Percentiles rank a stretch among this genome's conserved stretches.
Evolutionary conservation across 2,113 vertebrate species (phyloP).

Genomic region (Chloropsis hardwickii): DNA sequence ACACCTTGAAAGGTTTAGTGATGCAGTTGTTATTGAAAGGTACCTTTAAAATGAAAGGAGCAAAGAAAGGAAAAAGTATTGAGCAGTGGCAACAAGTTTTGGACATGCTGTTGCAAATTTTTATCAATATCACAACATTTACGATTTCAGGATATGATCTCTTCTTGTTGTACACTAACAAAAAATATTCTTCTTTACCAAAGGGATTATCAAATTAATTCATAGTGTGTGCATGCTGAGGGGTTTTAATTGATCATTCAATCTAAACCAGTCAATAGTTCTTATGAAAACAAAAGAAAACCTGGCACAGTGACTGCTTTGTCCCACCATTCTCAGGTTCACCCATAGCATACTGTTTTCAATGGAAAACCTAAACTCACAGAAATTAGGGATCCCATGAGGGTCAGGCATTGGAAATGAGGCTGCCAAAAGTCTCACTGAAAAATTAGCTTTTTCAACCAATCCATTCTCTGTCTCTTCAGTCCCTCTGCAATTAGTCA

Average conservation of each 20-base stretch:
- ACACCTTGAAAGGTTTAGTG: not conserved
- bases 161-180: not conserved
- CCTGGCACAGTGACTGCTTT: not conserved
- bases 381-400: not conserved
- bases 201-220: conserved; percentile 12
- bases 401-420: not conserved
- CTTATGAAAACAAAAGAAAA: not conserved
- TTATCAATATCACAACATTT: not conserved
- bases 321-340: not conserved
- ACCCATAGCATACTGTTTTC: rapidly evolving
- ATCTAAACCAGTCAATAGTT: not conserved
- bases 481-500: not conserved
- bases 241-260: not conserved
- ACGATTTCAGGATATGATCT: not conserved
- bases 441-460: not conserved
- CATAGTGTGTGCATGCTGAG: not conserved
- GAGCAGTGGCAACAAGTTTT: not conserved
- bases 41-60: not conserved
- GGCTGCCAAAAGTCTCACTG: not conserved
- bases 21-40: not conserved
- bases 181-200: not conserved
- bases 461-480: not conserved
- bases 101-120: not conserved
- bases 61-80: not conserved
- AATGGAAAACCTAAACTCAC: not conserved